These are phyloP conservation scores for Paelopatides confundens DNA, from an alignment of 53 echinoderm and acorn worm genomes.

Conservation along the genomic window DNA sequence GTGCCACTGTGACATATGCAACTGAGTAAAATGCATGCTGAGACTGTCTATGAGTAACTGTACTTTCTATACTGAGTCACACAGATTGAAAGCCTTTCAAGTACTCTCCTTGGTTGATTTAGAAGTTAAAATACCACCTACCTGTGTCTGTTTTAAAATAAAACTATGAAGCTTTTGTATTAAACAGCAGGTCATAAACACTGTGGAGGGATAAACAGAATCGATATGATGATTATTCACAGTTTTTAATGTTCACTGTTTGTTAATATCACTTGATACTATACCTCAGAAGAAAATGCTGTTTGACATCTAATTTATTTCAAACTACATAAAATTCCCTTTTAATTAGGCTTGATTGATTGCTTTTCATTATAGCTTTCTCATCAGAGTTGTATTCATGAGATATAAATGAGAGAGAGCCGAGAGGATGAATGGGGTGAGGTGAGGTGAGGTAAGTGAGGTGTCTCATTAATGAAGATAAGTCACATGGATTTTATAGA, in stretches of 20 bases:
- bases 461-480: too few species aligned
- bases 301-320: conserved; percentile 23
- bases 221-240: background rate
- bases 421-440: background rate
- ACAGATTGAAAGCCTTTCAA: too few species aligned
- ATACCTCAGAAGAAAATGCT: conserved; percentile 9
- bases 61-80: background rate
- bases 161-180: conserved; percentile 17
- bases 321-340: conserved; percentile 26
- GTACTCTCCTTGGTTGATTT: too few species aligned
- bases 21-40: conserved; percentile 9
- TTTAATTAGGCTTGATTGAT: conserved; percentile 37
- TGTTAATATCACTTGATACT: conserved; percentile 3
- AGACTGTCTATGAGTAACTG: conserved; percentile 12
- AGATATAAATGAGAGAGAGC: background rate
- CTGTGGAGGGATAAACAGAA: background rate
- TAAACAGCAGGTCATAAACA: conserved; percentile 27
- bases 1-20: too few species aligned
- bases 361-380: conserved; percentile 27
- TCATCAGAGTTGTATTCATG: background rate
- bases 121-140: background rate
- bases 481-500: too few species aligned
- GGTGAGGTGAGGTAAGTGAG: background rate
- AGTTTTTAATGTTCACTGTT: conserved; percentile 3
- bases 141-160: background rate